Conservation (phyloP, 1,140 invertebrate species). For the Sinella curviseta region DNA sequence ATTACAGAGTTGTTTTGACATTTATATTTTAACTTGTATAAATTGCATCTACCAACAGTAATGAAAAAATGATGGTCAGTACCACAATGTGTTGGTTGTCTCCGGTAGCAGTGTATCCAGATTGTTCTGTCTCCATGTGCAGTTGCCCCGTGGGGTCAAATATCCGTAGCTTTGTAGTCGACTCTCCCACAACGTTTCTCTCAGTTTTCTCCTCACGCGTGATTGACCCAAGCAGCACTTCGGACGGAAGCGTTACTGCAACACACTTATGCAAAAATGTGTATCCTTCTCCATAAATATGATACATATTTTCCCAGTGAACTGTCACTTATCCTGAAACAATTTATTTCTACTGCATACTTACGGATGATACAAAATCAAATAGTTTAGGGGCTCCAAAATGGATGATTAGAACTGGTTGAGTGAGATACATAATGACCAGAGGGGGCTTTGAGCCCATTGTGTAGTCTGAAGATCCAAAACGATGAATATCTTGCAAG, state of each 20-base stretch:
- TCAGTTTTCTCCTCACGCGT: conserved; percentile 12
- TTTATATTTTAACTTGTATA: no score
- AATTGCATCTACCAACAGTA: no score
- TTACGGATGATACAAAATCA: conserved; percentile 17
- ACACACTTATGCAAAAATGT: background rate
- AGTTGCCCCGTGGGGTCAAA: conserved; percentile 4
- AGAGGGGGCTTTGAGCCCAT: background rate
- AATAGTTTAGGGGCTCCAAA: conserved; percentile 14
- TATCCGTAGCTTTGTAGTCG: background rate
- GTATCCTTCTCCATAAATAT: background rate
- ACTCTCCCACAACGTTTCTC: background rate
- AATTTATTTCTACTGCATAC: no score
- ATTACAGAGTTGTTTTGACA: background rate
- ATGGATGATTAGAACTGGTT: conserved; percentile 3
- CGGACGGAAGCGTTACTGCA: conserved; percentile 12
- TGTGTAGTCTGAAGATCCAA: conserved; percentile 18
- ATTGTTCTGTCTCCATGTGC: background rate
- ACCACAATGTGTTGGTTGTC: conserved; percentile 19
- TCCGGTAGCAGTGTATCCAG: conserved; percentile 8
- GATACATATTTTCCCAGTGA: background rate
- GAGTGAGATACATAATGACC: conserved; percentile 1
- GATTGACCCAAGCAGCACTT: conserved; percentile 15
- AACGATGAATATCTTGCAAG: conserved; percentile 12
- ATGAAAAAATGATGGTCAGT: background rate
- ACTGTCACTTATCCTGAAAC: background rate